phyloP scores from a whole-genome alignment of 2,797 vertebrate genomes.

The Phoeniculus purpureus region DNA sequence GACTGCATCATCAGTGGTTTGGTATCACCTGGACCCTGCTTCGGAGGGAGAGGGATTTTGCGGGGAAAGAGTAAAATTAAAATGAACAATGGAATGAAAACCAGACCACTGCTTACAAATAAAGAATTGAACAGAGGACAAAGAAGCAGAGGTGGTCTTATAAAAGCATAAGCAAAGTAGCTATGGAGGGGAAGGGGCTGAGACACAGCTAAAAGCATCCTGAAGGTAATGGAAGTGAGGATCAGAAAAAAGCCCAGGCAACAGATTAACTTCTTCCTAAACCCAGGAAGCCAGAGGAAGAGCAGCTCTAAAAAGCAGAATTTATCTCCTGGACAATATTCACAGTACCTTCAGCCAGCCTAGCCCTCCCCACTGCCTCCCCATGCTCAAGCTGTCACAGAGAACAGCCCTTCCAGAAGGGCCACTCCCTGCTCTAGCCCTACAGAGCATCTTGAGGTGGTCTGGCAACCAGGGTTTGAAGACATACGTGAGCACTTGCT shows the following conservation, averaged over 20 bases:
- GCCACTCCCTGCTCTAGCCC: not conserved
- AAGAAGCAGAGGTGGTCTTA: not conserved
- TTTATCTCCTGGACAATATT: not conserved
- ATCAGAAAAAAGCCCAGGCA: not conserved
- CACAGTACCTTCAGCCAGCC: not conserved
- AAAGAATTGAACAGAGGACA: not conserved
- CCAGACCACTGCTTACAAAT: not conserved
- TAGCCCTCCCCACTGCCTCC: not conserved
- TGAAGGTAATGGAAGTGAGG: not conserved
- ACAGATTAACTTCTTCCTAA: not conserved
- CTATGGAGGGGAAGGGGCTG: not conserved
- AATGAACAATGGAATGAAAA: not conserved
- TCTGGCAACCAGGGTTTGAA: not conserved
- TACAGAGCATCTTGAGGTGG: not conserved
- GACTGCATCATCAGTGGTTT: not conserved
- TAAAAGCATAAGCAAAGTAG: not conserved
- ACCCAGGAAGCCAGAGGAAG: not conserved
- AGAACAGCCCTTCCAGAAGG: rapidly evolving
- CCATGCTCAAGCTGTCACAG: not conserved
- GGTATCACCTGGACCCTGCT: not conserved
- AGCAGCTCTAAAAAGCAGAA: not conserved
- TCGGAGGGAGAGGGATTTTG: not conserved
- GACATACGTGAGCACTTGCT: rapidly evolving
- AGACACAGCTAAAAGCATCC: not conserved
- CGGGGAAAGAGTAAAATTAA: not conserved